phyloP scores from a whole-genome alignment of 2,113 vertebrate species.

The Morone chrysops region DNA sequence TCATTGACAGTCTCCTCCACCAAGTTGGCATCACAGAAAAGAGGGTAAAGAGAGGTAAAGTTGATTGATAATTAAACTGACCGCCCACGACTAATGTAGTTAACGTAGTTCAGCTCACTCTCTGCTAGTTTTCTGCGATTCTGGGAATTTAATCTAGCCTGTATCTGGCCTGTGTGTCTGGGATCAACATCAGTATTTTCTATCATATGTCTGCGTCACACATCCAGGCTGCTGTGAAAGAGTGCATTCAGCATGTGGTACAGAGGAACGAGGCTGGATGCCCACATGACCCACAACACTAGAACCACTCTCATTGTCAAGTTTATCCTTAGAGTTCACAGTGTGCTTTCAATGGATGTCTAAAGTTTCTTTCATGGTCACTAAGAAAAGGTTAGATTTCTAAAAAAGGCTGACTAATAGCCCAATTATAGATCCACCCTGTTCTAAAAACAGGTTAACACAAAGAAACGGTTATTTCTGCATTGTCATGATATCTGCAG shows the following conservation, averaged over 20 bases:
- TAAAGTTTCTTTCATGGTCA: constrained; percentile 5
- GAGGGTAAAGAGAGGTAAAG: constrained; percentile 10
- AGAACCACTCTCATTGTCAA: constrained; percentile 27
- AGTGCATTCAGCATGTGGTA: constrained; percentile 72
- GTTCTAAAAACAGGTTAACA: background rate
- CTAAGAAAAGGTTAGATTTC: constrained; percentile 6
- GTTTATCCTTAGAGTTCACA: constrained; percentile 17
- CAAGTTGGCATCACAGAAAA: background rate
- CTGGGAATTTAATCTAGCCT: constrained; percentile 29
- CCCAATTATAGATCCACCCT: background rate
- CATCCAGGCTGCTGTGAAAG: constrained; percentile 72
- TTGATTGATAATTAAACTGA: constrained; percentile 26
- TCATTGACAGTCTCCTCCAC: background rate
- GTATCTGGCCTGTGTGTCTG: constrained; percentile 27
- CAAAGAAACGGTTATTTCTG: constrained; percentile 4
- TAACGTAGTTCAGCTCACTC: background rate
- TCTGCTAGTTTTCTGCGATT: background rate
- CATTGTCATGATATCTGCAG: constrained; percentile 19
- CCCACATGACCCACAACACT: constrained; percentile 70
- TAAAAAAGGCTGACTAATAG: background rate
- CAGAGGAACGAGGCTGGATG: constrained; percentile 30
- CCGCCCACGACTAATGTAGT: background rate
- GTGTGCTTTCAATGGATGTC: background rate
- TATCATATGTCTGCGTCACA: constrained; percentile 71
- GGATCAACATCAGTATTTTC: constrained; percentile 41